A percentile compares a stretch with the other conserved stretches of the same genome.
Evolutionary conservation across 2,113 vertebrate genomes (phyloP).

Genomic region (Channa maculata): DNA sequence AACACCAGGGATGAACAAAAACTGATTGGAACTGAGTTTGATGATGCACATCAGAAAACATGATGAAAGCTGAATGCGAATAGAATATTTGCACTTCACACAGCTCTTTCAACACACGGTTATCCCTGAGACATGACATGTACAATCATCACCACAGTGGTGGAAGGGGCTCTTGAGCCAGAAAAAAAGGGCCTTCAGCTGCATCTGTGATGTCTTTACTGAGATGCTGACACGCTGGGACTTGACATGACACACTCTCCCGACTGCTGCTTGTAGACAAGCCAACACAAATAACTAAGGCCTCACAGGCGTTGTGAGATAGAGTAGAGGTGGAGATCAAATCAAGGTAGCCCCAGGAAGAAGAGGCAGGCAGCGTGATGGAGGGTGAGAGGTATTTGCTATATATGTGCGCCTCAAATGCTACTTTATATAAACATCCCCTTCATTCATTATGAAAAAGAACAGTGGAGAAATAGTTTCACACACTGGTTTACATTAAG

Average conservation of each 20-base stretch:
- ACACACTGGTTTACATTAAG: too few species aligned
- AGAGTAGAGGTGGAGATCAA: conserved; percentile 19
- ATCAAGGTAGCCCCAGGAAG: background rate
- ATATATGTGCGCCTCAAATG: background rate
- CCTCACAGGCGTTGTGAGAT: background rate
- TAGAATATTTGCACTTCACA: conserved; percentile 62
- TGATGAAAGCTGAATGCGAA: conserved; percentile 48
- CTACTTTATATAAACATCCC: background rate
- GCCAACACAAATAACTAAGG: conserved; percentile 4
- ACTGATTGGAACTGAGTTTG: conserved; percentile 1
- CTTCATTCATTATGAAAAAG: too few species aligned
- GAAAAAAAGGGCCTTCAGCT: conserved; percentile 19
- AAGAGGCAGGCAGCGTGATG: conserved; percentile 3
- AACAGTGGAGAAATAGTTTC: too few species aligned
- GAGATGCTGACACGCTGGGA: conserved; percentile 30
- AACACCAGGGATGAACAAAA: conserved; percentile 13
- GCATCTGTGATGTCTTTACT: conserved; percentile 30
- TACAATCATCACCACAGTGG: background rate
- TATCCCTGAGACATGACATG: conserved; percentile 12
- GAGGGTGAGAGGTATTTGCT: background rate
- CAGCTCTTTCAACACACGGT: conserved; percentile 18
- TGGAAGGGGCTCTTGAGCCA: conserved; percentile 3
- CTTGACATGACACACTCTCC: conserved; percentile 20
- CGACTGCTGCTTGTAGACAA: conserved; percentile 2
- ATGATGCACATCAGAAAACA: conserved; percentile 12